Evolutionary conservation across 2,113 vertebrate genomes (phyloP).

Genomic region (Himantopus leucocephalus): DNA sequence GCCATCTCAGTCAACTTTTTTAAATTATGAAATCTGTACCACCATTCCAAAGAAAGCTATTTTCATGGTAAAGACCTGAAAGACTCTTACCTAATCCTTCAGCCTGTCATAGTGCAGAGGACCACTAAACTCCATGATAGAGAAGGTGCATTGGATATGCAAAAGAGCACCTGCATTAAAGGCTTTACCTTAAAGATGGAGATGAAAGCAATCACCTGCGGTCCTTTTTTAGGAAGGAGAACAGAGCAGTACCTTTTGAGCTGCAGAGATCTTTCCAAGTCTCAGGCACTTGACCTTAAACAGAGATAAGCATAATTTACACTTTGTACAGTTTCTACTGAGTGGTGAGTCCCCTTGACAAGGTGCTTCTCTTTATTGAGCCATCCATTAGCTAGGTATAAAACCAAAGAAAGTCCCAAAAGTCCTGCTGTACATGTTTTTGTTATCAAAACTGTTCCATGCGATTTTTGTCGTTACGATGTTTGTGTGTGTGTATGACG

Average conservation of each 20-base stretch:
- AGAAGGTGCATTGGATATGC: neutral
- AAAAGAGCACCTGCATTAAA: neutral
- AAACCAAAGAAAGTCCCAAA: neutral
- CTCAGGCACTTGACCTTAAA: neutral
- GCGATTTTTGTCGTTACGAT: neutral
- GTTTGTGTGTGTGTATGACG: neutral
- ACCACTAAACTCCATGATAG: rapidly evolving
- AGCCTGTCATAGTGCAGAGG: rapidly evolving
- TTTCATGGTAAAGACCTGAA: neutral
- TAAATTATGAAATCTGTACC: neutral
- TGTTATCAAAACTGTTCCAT: neutral
- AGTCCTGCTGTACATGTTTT: neutral
- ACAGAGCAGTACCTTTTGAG: neutral
- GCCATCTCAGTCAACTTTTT: neutral
- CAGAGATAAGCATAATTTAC: neutral
- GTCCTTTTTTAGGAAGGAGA: neutral
- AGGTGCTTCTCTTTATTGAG: neutral
- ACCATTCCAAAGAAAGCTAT: neutral
- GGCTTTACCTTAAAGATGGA: neutral
- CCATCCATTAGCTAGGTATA: neutral
- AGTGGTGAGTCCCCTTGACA: neutral
- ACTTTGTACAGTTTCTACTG: neutral
- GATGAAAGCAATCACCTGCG: neutral
- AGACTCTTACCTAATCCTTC: neutral
- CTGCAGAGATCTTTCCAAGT: neutral